These are phyloP conservation scores for Manacus vitellinus DNA, from an alignment of 2,113 vertebrate species.

Conservation along the genomic window DNA sequence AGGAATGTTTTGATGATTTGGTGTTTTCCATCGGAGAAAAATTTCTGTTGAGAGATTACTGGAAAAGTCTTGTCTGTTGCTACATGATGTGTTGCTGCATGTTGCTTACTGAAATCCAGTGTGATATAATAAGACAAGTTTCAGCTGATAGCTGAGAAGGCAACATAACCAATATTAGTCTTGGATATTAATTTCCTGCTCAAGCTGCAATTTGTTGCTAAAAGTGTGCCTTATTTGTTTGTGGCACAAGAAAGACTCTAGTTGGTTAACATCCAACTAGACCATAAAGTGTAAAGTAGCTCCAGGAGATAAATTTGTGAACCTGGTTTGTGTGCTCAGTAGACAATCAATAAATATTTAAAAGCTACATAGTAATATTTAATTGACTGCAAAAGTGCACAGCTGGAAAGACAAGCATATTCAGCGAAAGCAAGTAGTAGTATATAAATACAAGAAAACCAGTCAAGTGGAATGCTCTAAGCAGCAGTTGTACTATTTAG, in stretches of 20 bases:
- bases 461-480: not conserved
- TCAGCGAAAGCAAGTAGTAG: not conserved
- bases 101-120: not conserved
- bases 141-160: constrained; percentile 26
- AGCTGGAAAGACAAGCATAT: not conserved
- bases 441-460: not conserved
- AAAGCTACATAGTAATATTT: not conserved
- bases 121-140: not conserved
- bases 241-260: not conserved
- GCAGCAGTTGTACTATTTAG: not conserved
- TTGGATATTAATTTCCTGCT: constrained; percentile 8
- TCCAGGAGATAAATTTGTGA: not conserved
- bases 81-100: not conserved
- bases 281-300: not conserved
- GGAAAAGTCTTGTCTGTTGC: not conserved
- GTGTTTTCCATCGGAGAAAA: not conserved
- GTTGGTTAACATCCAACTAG: not conserved
- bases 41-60: not conserved
- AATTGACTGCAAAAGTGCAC: not conserved
- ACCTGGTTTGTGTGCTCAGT: not conserved
- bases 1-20: not conserved
- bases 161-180: not conserved
- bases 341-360: constrained; percentile 21
- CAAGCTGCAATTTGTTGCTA: constrained; percentile 20
- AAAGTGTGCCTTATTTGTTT: constrained; percentile 17